These are phyloP conservation scores for Silurus lanzhouensis DNA, from an alignment of 2,797 vertebrate genomes.

Conservation along the genomic window DNA sequence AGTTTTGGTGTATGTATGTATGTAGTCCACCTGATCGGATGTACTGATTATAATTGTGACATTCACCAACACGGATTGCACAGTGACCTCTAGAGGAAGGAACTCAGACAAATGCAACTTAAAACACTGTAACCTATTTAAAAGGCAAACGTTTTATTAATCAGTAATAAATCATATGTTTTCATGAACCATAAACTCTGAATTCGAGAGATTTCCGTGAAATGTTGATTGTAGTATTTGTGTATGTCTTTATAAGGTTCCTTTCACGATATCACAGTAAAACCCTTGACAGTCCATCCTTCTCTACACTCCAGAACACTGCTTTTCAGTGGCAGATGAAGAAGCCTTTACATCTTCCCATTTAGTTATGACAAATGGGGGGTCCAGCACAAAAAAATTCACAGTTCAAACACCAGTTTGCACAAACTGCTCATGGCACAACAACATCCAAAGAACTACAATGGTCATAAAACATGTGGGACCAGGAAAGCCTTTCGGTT, in stretches of 20 bases:
- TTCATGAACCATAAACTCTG: background rate
- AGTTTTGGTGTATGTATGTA: background rate
- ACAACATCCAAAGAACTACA: conserved; percentile 60
- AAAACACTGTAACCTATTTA: background rate
- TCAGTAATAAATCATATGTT: background rate
- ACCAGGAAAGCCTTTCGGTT: conserved; percentile 59
- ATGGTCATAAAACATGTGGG: conserved; percentile 61
- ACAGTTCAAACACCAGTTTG: conserved; percentile 70
- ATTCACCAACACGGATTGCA: conserved; percentile 70
- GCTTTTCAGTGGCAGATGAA: conserved; percentile 45
- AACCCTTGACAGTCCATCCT: conserved; percentile 33
- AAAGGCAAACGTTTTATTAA: background rate
- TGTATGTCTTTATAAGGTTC: background rate
- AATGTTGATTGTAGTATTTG: background rate
- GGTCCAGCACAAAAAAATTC: conserved; percentile 45
- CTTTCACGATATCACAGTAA: conserved; percentile 1
- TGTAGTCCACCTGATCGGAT: background rate
- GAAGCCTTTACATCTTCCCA: conserved; percentile 52
- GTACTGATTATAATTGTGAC: conserved; percentile 19
- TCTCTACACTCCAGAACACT: conserved; percentile 25
- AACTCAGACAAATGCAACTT: conserved; percentile 59
- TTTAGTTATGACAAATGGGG: conserved; percentile 59
- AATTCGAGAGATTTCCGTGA: background rate
- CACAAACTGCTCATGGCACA: conserved; percentile 57
- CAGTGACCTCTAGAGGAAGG: conserved; percentile 80